phyloP scores from a whole-genome alignment of 2,888 invertebrate genomes.

The Pterobdella sp. region DNA sequence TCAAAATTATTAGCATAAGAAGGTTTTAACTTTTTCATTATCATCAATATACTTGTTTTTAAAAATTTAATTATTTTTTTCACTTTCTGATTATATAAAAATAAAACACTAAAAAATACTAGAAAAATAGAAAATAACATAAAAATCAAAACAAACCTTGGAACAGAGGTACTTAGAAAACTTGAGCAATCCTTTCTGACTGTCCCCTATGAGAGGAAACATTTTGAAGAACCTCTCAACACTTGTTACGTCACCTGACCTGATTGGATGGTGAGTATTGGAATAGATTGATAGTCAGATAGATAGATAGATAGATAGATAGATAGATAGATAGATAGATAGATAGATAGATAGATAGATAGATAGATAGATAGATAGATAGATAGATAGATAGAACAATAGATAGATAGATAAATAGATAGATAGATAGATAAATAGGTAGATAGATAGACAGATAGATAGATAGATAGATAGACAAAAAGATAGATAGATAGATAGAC shows the following conservation, averaged over 20 bases:
- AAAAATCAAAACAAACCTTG: slow-evolving; percentile 55
- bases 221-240: slow-evolving; percentile 86
- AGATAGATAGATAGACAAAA: not conserved
- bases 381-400: not conserved
- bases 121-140: not conserved
- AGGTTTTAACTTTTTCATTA: too few species aligned
- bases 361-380: not conserved
- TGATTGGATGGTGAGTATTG: slow-evolving; percentile 52
- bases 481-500: not conserved
- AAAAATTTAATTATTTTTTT: too few species aligned
- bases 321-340: not conserved
- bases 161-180: slow-evolving; percentile 77
- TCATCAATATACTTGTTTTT: too few species aligned
- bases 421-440: not conserved
- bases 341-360: not conserved
- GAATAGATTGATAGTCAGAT: slow-evolving; percentile 55
- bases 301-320: not conserved
- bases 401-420: not conserved
- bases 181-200: slow-evolving; percentile 77
- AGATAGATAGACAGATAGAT: not conserved
- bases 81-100: too few species aligned
- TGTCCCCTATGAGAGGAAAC: slow-evolving; percentile 85
- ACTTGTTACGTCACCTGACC: slow-evolving; percentile 36
- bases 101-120: not conserved
- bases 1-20: not conserved